Base-by-base conservation (phyloP, 2,888 invertebrate genomes). In the Plagiodera versicolora region DNA sequence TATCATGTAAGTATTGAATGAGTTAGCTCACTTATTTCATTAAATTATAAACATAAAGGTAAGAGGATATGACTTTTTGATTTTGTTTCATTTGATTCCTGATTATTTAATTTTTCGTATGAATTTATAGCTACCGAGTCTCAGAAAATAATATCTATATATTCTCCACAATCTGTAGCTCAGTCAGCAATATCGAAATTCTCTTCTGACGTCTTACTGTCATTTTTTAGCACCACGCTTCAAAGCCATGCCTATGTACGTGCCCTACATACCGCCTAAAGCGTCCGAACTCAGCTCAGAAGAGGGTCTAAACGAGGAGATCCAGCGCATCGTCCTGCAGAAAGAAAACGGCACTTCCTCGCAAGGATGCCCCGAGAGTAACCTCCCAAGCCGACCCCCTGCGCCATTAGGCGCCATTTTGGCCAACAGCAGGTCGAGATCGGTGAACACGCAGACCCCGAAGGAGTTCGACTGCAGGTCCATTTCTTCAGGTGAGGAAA, bases 281-380 rank as follows among this genome's bases (percentile, higher is more conserved):
- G 14, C 14, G 72, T 89, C 90, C 58, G 91, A 92, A 77, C 84
- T 92, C 56, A 92, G 89, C 67, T 93, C 93, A 46, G 91, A 92
- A 11, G 94, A 94, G 80, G 93, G 92, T 18, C 84, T 93, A 17
- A 94, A 93, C 80, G 92, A 91, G 79, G 93, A 93, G 81, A 92
- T 94, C 65, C 93, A 93, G 80, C 85, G 88, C 76, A 85, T 92
- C 61, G 92, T 92, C 60, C 81, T 91, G 51, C 79, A 11, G 70
- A 66, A 35, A 32, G 49, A 3, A 59, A 59, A 20, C 53, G 46
- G 18, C 58, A 60, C 48, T 77, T 70, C 80, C 81, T 46, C 85
- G 90, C 81, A n/a, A n/a, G n/a, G n/a, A n/a, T n/a, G n/a, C n/a
- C n/a, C n/a, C n/a, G n/a, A n/a, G n/a, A n/a, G 87, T 86, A 56